phyloP scores from a whole-genome alignment of 35 echinoderm and acorn worm species.

The Apostichopus californicus region DNA sequence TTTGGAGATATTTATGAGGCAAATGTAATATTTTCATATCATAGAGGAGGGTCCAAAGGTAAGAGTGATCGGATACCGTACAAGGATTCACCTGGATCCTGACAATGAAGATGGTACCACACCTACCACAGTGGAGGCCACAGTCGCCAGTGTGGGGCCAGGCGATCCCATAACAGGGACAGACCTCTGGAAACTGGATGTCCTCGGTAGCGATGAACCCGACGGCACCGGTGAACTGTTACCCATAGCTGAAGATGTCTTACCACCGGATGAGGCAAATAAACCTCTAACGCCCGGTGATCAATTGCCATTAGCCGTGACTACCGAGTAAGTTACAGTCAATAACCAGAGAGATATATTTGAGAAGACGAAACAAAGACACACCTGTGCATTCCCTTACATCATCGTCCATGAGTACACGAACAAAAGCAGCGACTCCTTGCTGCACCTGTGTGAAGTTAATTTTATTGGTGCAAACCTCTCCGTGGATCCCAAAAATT shows the following conservation, averaged over 20 bases:
- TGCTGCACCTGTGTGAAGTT: too few species aligned
- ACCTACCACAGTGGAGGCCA: slow-evolving; percentile 21
- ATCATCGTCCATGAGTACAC: too few species aligned
- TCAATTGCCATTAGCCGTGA: not conserved
- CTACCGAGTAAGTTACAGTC: not conserved
- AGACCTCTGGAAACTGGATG: slow-evolving; percentile 14
- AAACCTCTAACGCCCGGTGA: slow-evolving; percentile 11
- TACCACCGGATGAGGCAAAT: not conserved
- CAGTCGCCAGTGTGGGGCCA: not conserved
- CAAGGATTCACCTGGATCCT: not conserved
- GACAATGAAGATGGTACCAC: slow-evolving; percentile 34
- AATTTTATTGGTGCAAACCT: too few species aligned
- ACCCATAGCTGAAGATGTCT: not conserved
- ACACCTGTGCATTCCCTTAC: too few species aligned
- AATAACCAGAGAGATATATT: too few species aligned
- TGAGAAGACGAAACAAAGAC: too few species aligned
- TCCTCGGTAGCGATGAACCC: slow-evolving; percentile 1
- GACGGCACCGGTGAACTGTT: slow-evolving; percentile 1
- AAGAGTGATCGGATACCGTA: not conserved
- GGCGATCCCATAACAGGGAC: slow-evolving; percentile 22
- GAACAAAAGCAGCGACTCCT: too few species aligned
- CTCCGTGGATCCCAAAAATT: too few species aligned
- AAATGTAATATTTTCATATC: not conserved
- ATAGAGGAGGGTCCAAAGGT: not conserved
- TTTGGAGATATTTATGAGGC: too few species aligned